Conservation (phyloP, 2,888 invertebrate species). For the Drosophila recens region DNA sequence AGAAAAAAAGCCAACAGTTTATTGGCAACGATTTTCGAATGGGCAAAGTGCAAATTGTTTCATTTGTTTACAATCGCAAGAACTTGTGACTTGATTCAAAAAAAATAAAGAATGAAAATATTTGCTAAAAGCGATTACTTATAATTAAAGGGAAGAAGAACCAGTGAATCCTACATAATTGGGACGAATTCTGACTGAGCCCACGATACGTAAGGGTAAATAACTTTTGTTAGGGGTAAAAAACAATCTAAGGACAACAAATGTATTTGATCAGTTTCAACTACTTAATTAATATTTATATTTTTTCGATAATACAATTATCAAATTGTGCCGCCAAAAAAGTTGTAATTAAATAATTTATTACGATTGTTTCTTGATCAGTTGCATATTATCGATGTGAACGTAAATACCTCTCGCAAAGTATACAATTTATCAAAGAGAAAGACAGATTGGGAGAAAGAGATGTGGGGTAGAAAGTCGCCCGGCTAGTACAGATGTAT, state of each 20-base stretch:
- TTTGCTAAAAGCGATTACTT: background rate
- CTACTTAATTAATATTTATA: background rate
- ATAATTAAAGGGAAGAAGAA: background rate
- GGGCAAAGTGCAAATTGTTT: conserved; percentile 48
- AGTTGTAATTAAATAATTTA: background rate
- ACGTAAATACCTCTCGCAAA: conserved; percentile 1
- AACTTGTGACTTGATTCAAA: conserved; percentile 51
- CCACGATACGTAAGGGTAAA: too few species aligned
- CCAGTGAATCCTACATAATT: background rate
- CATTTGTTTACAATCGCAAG: conserved; percentile 41
- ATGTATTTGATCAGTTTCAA: background rate
- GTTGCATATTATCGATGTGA: background rate
- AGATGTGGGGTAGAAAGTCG: conserved; percentile 16
- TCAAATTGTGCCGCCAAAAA: too few species aligned
- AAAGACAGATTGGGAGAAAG: background rate
- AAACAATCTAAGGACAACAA: background rate
- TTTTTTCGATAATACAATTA: background rate
- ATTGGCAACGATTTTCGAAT: conserved; percentile 56
- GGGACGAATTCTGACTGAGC: too few species aligned
- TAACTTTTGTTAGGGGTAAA: background rate
- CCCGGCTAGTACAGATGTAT: conserved; percentile 24
- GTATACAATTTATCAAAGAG: background rate
- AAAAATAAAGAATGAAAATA: conserved; percentile 20
- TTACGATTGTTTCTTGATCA: background rate
- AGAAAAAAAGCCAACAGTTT: conserved; percentile 25